phyloP scores from a whole-genome alignment of 35 echinoderm and acorn worm species.

The Apostichopus parvimensis region DNA sequence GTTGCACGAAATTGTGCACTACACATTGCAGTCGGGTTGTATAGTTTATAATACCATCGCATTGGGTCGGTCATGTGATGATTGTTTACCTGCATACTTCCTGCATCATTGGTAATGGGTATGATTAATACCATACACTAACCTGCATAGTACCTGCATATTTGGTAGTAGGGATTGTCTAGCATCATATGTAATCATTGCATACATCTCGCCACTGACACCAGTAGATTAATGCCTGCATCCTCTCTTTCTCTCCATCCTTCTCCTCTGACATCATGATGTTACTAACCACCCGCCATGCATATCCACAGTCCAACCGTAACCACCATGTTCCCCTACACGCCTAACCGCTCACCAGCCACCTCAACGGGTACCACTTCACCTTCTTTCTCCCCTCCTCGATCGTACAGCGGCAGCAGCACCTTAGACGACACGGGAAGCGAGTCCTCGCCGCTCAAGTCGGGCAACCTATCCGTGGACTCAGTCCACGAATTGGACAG shows the following conservation, averaged over 20 bases:
- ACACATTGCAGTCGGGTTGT: too few species aligned
- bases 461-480: slow-evolving; percentile 49
- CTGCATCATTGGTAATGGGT: too few species aligned
- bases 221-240: not conserved
- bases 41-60: too few species aligned
- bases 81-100: too few species aligned
- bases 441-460: slow-evolving; percentile 78
- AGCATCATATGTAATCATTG: too few species aligned
- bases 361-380: slow-evolving; percentile 73
- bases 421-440: slow-evolving; percentile 82
- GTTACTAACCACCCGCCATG: slow-evolving; percentile 22
- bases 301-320: slow-evolving; percentile 64
- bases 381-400: slow-evolving; percentile 89
- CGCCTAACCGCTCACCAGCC: slow-evolving; percentile 56
- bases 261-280: not conserved
- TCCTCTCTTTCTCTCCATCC: slow-evolving; percentile 19
- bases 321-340: slow-evolving; percentile 81
- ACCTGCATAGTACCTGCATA: too few species aligned
- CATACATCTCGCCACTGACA: not conserved
- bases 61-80: too few species aligned
- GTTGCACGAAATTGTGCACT: too few species aligned
- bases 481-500: slow-evolving; percentile 44
- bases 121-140: too few species aligned
- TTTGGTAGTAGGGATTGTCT: too few species aligned
- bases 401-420: slow-evolving; percentile 88